A percentile compares a stretch with the other conserved stretches of the same genome.
Evolutionary conservation across 2,797 vertebrate species (phyloP).

Genomic region (Rhinogobio ventralis): DNA sequence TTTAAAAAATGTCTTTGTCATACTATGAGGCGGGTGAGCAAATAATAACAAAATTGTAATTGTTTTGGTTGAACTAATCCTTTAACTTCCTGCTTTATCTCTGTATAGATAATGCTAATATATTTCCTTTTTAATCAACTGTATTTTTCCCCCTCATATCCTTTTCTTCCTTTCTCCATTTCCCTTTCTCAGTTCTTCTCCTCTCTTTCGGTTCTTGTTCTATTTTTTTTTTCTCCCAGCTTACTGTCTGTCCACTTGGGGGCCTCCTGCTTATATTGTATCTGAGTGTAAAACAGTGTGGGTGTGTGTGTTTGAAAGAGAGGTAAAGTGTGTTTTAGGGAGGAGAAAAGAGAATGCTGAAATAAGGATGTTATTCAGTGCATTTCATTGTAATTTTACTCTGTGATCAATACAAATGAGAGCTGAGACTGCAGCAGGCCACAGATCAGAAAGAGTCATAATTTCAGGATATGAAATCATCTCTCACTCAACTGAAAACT

Average conservation of each 20-base stretch:
- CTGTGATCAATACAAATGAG: slow-evolving; percentile 52
- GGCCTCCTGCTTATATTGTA: slow-evolving; percentile 55
- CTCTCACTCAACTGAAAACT: slow-evolving; percentile 40
- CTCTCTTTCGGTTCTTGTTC: slow-evolving; percentile 43
- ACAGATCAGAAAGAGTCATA: slow-evolving; percentile 46
- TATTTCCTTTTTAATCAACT: slow-evolving; percentile 19
- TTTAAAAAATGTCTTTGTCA: not conserved
- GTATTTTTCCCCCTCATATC: slow-evolving; percentile 42
- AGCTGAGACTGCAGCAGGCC: slow-evolving; percentile 31
- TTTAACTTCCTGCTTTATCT: slow-evolving; percentile 8
- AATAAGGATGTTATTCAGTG: slow-evolving; percentile 37
- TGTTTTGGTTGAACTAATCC: slow-evolving; percentile 16
- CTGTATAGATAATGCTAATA: slow-evolving; percentile 2
- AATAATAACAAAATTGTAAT: not conserved
- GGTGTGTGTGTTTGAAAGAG: slow-evolving; percentile 19
- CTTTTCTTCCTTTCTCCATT: slow-evolving; percentile 54
- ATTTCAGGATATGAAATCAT: slow-evolving; percentile 58
- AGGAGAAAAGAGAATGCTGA: slow-evolving; percentile 32
- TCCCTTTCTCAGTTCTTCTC: slow-evolving; percentile 59
- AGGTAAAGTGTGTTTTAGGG: slow-evolving; percentile 32
- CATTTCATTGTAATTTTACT: slow-evolving; percentile 45
- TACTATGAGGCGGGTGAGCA: not conserved
- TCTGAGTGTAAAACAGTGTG: not conserved
- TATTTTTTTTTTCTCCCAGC: slow-evolving; percentile 45
- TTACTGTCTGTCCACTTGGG: slow-evolving; percentile 57